phyloP scores from a whole-genome alignment of 2,888 invertebrate species.

The Ypsolopha sequella region DNA sequence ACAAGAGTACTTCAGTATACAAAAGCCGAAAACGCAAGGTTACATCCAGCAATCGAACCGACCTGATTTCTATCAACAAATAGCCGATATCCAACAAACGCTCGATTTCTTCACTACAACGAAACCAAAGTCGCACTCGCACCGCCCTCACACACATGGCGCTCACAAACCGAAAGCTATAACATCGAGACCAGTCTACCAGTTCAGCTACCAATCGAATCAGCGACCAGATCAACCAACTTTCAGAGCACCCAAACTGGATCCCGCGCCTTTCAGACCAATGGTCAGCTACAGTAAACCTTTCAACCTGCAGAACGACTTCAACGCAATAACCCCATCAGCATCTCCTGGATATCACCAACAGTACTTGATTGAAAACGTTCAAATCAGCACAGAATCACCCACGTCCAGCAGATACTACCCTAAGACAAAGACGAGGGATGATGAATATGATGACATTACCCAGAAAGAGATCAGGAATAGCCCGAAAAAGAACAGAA shows the following conservation, averaged over 20 bases:
- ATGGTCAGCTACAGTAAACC: constrained; percentile 73
- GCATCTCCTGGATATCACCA: constrained; percentile 48
- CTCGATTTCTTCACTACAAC: constrained; percentile 73
- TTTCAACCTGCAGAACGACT: constrained; percentile 53
- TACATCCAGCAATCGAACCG: constrained; percentile 44
- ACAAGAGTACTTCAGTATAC: constrained; percentile 65
- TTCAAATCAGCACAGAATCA: constrained; percentile 62
- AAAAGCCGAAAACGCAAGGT: constrained; percentile 49
- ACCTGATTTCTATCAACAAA: constrained; percentile 74
- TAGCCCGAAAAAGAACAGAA: constrained; percentile 34
- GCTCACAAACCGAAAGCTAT: constrained; percentile 59
- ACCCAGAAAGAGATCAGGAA: constrained; percentile 31
- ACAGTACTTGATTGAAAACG: constrained; percentile 56
- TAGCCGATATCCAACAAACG: constrained; percentile 75
- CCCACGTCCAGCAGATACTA: constrained; percentile 63
- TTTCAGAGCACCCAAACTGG: constrained; percentile 65
- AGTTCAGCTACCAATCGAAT: constrained; percentile 79
- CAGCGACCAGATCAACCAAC: constrained; percentile 53
- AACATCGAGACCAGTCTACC: constrained; percentile 75
- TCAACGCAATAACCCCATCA: constrained; percentile 51
- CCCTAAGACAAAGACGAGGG: constrained; percentile 53
- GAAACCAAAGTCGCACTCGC: constrained; percentile 61
- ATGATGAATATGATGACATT: constrained; percentile 57
- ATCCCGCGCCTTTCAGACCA: constrained; percentile 73
- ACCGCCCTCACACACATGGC: constrained; percentile 29